These are phyloP conservation scores for Seriola aureovittata DNA, from an alignment of 2,113 vertebrate genomes.

Conservation along the genomic window DNA sequence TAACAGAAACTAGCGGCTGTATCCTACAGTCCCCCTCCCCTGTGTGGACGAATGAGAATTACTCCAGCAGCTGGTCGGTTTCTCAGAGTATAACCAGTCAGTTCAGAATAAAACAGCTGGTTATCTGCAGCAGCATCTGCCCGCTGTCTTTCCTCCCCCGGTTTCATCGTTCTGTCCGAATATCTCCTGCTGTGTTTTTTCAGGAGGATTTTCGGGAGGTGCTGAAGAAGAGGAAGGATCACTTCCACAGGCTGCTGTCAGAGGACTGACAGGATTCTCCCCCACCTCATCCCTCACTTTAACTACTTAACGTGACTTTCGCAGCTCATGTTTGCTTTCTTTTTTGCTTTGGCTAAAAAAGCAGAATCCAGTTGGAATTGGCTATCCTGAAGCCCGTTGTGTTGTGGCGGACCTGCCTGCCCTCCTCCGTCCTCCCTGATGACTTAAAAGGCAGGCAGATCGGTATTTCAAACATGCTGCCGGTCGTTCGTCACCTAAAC, in stretches of 20 bases:
- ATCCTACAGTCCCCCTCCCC: no score
- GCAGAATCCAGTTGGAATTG: constrained; percentile 20
- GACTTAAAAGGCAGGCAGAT: constrained; percentile 30
- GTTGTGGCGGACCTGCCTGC: constrained; percentile 7
- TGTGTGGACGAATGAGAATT: no score
- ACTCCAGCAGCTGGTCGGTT: neutral
- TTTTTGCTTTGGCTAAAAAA: constrained; percentile 44
- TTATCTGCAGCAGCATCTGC: constrained; percentile 66
- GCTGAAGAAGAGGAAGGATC: constrained; percentile 82
- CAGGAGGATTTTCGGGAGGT: constrained; percentile 84
- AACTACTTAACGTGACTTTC: constrained; percentile 42
- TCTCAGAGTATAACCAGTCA: neutral
- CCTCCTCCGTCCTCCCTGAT: constrained; percentile 9
- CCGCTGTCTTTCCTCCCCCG: constrained; percentile 37
- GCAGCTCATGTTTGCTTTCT: constrained; percentile 17
- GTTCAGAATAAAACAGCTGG: constrained; percentile 23
- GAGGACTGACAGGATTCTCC: constrained; percentile 68
- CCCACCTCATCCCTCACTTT: neutral
- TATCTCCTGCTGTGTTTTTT: constrained; percentile 62
- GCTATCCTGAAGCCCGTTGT: neutral
- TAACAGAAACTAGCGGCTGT: neutral
- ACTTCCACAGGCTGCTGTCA: constrained; percentile 74
- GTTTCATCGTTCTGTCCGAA: constrained; percentile 16
- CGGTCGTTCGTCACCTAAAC: constrained; percentile 12
- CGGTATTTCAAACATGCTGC: constrained; percentile 53